These are phyloP conservation scores for Eledona agricola DNA, from an alignment of 2,888 invertebrate species.

Conservation along the genomic window DNA sequence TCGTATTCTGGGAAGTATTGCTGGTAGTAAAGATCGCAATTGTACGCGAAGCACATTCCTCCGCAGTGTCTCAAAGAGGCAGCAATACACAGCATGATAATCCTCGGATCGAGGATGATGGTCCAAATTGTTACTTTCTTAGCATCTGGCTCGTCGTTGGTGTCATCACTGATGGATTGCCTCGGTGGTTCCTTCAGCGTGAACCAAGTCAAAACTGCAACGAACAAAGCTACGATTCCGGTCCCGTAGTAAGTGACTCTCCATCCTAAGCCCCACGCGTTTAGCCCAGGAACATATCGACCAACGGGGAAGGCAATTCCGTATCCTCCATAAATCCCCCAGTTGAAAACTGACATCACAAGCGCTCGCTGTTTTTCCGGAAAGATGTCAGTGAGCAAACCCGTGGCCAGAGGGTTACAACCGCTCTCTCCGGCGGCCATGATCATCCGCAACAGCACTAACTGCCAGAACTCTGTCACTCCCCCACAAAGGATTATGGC, in stretches of 20 bases:
- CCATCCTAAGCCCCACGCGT: conserved; percentile 84
- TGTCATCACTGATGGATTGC: conserved; percentile 75
- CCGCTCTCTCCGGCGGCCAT: conserved; percentile 74
- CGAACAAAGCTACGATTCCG: conserved; percentile 77
- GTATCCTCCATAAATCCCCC: conserved; percentile 95
- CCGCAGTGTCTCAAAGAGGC: conserved; percentile 90
- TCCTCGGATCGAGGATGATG: conserved; percentile 79
- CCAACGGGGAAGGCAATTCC: conserved; percentile 93
- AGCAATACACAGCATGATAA: conserved; percentile 83
- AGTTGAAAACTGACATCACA: conserved; percentile 93
- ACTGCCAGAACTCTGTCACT: conserved; percentile 89
- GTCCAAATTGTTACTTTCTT: conserved; percentile 75
- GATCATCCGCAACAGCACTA: conserved; percentile 71
- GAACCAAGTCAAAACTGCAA: conserved; percentile 76
- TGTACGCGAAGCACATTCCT: conserved; percentile 91
- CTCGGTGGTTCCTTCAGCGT: conserved; percentile 81
- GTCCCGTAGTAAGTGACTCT: conserved; percentile 83
- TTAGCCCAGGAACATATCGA: conserved; percentile 78
- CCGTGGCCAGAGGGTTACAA: conserved; percentile 87
- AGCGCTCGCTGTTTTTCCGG: conserved; percentile 83
- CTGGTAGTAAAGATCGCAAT: conserved; percentile 88
- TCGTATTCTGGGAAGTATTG: conserved; percentile 90
- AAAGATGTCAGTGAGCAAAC: conserved; percentile 83
- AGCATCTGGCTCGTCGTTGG: conserved; percentile 51
- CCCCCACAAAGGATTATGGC: conserved; percentile 88